Evolutionary conservation across 2,888 invertebrate genomes (phyloP).

Genomic region (Ectropis crepuscularia): DNA sequence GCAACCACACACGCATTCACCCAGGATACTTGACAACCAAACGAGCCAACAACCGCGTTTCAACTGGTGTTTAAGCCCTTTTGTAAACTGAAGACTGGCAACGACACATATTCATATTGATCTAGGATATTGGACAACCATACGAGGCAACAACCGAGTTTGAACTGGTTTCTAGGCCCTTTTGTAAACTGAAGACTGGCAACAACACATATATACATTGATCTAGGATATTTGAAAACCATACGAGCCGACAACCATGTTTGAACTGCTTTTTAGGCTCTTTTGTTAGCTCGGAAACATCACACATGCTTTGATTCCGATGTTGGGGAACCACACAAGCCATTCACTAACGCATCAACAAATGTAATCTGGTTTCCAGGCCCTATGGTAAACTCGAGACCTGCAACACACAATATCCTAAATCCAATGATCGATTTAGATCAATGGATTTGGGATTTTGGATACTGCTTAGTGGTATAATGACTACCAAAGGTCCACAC

Average conservation of each 20-base stretch:
- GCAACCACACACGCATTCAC: constrained; percentile 14
- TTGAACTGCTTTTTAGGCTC: constrained; percentile 9
- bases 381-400: too few relatives aligned
- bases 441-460: too few relatives aligned
- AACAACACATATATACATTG: neutral
- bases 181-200: constrained; percentile 84
- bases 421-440: too few relatives aligned
- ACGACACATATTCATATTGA: neutral
- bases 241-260: neutral
- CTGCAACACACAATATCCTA: too few relatives aligned
- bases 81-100: constrained; percentile 85
- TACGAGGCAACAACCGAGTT: neutral
- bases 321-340: too few relatives aligned
- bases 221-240: neutral
- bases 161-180: constrained; percentile 8
- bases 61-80: constrained; percentile 12
- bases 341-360: too few relatives aligned
- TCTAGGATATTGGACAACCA: neutral
- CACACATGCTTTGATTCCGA: too few relatives aligned
- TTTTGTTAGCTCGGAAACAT: too few relatives aligned
- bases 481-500: too few relatives aligned
- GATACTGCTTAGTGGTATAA: too few relatives aligned
- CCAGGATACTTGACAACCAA: neutral
- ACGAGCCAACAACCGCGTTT: neutral
- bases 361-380: too few relatives aligned